phyloP scores from a whole-genome alignment of 53 echinoderm and acorn worm genomes.

The Echinometra lucunter region DNA sequence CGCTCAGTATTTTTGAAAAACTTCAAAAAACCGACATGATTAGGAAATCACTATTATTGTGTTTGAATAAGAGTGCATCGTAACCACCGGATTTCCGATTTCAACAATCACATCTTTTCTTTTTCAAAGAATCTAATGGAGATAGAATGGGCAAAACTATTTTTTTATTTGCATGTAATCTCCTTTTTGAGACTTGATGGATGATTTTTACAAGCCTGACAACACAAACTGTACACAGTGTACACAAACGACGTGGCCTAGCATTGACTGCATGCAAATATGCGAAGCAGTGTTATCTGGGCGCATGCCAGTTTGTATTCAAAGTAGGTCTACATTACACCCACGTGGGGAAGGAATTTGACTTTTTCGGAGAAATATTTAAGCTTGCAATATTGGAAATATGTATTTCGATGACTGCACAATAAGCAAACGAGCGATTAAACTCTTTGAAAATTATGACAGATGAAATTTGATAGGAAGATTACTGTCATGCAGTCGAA shows the following conservation, averaged over 20 bases:
- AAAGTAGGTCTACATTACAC: neutral
- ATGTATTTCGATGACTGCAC: constrained; percentile 15
- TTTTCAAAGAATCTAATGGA: constrained; percentile 34
- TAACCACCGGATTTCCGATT: constrained; percentile 42
- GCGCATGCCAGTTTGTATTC: constrained; percentile 5
- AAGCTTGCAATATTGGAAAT: neutral
- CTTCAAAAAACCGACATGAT: neutral
- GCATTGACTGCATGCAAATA: neutral
- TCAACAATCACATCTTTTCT: neutral
- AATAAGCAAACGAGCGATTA: neutral
- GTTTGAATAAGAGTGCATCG: neutral
- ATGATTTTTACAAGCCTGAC: neutral
- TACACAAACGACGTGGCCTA: neutral
- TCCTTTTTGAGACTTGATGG: constrained; percentile 17
- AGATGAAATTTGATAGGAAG: constrained; percentile 1
- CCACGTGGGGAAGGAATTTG: constrained; percentile 19
- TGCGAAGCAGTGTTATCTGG: neutral
- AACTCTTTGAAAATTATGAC: neutral
- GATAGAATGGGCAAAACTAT: neutral
- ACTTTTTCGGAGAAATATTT: constrained; percentile 19
- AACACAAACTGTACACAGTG: neutral
- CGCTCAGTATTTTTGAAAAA: neutral
- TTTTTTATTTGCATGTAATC: neutral
- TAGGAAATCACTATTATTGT: constrained; percentile 32
- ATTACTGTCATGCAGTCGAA: neutral